Evolutionary conservation across 2,113 vertebrate genomes (phyloP).

Genomic region (Nymphicus hollandicus): DNA sequence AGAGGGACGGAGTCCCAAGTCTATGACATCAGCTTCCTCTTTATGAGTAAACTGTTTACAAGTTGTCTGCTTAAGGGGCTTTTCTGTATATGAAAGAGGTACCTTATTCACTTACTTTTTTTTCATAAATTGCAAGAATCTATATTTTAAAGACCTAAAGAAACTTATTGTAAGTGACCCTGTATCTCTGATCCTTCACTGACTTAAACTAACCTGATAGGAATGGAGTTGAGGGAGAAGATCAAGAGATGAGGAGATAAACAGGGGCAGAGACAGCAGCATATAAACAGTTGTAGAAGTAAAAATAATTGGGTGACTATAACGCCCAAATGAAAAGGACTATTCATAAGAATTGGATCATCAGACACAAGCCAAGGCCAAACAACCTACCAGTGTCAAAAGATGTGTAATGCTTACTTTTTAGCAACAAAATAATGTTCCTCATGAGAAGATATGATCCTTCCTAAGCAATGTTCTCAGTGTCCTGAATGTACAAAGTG

Average conservation of each 20-base stretch:
- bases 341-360: slow-evolving; percentile 5
- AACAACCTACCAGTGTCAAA: background rate
- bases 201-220: background rate
- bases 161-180: background rate
- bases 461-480: background rate
- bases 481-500: background rate
- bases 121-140: background rate
- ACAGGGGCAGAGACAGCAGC: background rate
- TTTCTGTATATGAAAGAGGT: background rate
- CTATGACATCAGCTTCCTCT: background rate
- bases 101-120: background rate
- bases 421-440: slow-evolving; percentile 7
- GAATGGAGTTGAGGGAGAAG: background rate
- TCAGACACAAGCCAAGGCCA: background rate
- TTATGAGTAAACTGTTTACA: background rate
- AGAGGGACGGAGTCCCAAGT: background rate
- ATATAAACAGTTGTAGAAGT: background rate
- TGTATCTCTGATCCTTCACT: background rate
- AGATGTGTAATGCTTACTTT: slow-evolving; percentile 22
- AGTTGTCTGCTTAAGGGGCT: background rate
- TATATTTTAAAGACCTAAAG: background rate
- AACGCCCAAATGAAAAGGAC: background rate
- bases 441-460: background rate
- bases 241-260: background rate
- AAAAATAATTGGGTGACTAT: background rate